Conservation (phyloP, 2,888 invertebrate genomes). For the Drosophila rellima region DNA sequence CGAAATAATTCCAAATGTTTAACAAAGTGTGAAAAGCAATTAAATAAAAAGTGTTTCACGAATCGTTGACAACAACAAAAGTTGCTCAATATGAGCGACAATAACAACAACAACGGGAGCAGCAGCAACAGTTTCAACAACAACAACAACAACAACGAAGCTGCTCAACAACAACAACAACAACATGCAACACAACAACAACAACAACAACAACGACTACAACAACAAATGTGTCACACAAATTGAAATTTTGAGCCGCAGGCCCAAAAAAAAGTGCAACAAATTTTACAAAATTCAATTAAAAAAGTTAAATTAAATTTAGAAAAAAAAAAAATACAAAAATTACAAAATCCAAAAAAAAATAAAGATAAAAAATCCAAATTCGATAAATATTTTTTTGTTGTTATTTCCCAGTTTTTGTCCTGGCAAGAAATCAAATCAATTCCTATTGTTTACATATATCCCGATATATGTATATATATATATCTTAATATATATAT, state of each 20-base stretch:
- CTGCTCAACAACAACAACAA: constrained; percentile 24
- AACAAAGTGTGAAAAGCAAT: constrained; percentile 13
- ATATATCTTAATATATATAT: constrained; percentile 32
- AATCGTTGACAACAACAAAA: constrained; percentile 21
- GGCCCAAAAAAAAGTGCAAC: constrained; percentile 22
- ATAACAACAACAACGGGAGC: constrained; percentile 24
- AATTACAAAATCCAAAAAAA: constrained; percentile 33
- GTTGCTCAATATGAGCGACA: constrained; percentile 67
- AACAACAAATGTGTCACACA: constrained; percentile 30
- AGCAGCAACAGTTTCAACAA: no score
- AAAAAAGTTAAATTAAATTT: constrained; percentile 23
- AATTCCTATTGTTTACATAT: constrained; percentile 52
- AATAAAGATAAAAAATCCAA: constrained; percentile 19
- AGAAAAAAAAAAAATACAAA: constrained; percentile 7
- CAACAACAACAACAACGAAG: constrained; percentile 16
- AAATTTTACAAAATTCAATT: constrained; percentile 32
- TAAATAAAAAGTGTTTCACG: constrained; percentile 27
- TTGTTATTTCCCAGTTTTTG: constrained; percentile 34
- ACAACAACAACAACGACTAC: constrained; percentile 7
- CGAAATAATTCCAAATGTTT: constrained; percentile 16
- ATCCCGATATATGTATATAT: constrained; percentile 33
- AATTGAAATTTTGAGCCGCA: constrained; percentile 15
- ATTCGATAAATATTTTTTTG: constrained; percentile 34
- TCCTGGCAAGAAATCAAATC: constrained; percentile 51
- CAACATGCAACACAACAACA: constrained; percentile 27